Percentiles rank a stretch among this genome's conserved stretches.
Conservation (phyloP, 30 jellyfish, hydroid and myxozoan species). For the Chrysaora quinquecirrha region DNA sequence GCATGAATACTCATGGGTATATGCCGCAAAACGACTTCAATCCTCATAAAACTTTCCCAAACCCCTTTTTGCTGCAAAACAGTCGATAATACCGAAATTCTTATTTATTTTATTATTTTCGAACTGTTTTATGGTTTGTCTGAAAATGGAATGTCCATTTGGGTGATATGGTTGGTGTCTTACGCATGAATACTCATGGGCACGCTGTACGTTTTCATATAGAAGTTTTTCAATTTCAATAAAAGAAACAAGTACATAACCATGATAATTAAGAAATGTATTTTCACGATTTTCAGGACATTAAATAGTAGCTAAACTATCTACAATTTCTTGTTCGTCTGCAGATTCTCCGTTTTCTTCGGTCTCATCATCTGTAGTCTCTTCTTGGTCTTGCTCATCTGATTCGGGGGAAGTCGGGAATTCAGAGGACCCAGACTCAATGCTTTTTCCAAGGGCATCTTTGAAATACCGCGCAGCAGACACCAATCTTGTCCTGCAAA, state of each 20-base stretch:
- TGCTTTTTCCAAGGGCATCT: conserved; percentile 7
- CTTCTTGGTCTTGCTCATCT: conserved; percentile 1
- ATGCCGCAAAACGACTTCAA: background rate
- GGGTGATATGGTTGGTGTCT: conserved; percentile 1
- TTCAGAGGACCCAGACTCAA: background rate
- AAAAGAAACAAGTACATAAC: background rate
- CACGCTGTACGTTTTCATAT: background rate
- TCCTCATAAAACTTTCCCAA: background rate
- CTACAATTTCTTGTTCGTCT: background rate
- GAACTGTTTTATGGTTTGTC: background rate
- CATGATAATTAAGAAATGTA: background rate
- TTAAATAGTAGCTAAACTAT: background rate
- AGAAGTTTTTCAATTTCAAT: background rate
- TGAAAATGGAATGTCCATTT: background rate
- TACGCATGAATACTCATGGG: background rate
- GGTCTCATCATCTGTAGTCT: conserved; percentile 1
- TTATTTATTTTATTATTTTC: background rate
- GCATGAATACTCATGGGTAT: background rate
- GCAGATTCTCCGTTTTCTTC: conserved; percentile 1
- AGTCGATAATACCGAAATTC: background rate
- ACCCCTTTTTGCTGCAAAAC: background rate
- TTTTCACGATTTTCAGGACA: background rate
- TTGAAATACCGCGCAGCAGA: conserved; percentile 13
- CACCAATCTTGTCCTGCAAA: conserved; percentile 12
- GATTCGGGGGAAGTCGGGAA: background rate